Evolutionary conservation across 1,140 invertebrate species (phyloP), one percentile per base, ranked within the genome.

Genomic region (Spodoptera litura): DNA sequence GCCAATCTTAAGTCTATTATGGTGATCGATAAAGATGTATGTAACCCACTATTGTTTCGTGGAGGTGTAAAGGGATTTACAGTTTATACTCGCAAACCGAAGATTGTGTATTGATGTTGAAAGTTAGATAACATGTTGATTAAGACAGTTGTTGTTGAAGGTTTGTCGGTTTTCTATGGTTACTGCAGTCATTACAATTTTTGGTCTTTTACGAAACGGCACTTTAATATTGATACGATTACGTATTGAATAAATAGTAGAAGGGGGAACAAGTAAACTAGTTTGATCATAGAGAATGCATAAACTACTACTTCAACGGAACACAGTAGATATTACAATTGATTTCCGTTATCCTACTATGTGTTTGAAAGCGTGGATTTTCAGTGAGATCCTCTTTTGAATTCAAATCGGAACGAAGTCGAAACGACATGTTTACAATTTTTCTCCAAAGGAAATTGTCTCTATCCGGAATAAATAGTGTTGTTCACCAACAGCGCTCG

Each of bases 401-500:
- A 74, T 74, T 74, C 71, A 74, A 74, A 74, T 74, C 55, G 71
- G 38, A 61, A 49, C 44, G 55, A 59, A 74, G 55, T 59, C 56
- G 56, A 74, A 74, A 74, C 20, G 55, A 51, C 71, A 61, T 61
- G 56, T 61, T 59, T 59, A 74, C 71, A 74, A 74, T 74, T 74
- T 59, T 73, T 74, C 56, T 74, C 20, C 3, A 55, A 53, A 51
- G 71, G 71, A 74, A 61, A 74, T 61, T 52, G 35, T 74, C 55
- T 74, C 38, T 49, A 58, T 74, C 20, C 38, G 56, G 31, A 61
- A 61, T 61, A 74, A 31, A 74, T 35, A 74, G 71, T 38, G 56
- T 61, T 59, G 71, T 59, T 74, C 20, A 27, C 12, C 59, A 59
- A 51, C 38, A 58, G n/a, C 13, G 53, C 53, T 72, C 35, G 38